Conservation (phyloP, 2,113 vertebrate species). For the Dipodomys spectabilis region DNA sequence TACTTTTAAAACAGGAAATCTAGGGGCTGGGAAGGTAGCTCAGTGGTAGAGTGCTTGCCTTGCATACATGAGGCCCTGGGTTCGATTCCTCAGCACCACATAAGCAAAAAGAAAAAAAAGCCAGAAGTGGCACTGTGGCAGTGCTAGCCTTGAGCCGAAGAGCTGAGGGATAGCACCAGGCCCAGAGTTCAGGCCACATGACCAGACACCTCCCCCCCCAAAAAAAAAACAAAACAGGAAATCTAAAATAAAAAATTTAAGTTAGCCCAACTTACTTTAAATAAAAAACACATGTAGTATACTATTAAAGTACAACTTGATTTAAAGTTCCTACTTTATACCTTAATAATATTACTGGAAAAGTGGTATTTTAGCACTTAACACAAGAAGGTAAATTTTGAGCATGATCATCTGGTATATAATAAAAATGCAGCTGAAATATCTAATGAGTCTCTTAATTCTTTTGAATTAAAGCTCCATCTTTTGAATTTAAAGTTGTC, state of each 20-base stretch:
- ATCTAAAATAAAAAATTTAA: background rate
- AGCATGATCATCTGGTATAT: constrained; percentile 18
- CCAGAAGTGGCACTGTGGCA: no score
- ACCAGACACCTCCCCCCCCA: no score
- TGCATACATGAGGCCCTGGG: no score
- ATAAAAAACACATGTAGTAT: constrained; percentile 1
- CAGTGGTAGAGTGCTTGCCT: no score
- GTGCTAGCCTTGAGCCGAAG: no score
- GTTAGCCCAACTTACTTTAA: constrained; percentile 37
- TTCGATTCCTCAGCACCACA: no score
- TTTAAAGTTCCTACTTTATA: constrained; percentile 19
- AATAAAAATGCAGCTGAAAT: constrained; percentile 51
- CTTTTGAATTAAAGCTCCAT: background rate
- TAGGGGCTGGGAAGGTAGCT: no score
- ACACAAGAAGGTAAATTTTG: constrained; percentile 52
- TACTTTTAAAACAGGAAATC: no score
- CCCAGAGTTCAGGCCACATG: no score
- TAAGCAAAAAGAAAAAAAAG: no score
- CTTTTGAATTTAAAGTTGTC: no score
- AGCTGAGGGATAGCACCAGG: no score
- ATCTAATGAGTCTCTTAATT: background rate
- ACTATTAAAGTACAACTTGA: background rate
- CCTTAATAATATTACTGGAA: background rate
- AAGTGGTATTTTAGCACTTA: constrained; percentile 11
- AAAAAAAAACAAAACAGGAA: background rate